A percentile compares a stretch with the other conserved stretches of the same genome.
These are phyloP conservation scores for Dryobates pubescens DNA, from an alignment of 2,797 vertebrate genomes.

Conservation along the genomic window DNA sequence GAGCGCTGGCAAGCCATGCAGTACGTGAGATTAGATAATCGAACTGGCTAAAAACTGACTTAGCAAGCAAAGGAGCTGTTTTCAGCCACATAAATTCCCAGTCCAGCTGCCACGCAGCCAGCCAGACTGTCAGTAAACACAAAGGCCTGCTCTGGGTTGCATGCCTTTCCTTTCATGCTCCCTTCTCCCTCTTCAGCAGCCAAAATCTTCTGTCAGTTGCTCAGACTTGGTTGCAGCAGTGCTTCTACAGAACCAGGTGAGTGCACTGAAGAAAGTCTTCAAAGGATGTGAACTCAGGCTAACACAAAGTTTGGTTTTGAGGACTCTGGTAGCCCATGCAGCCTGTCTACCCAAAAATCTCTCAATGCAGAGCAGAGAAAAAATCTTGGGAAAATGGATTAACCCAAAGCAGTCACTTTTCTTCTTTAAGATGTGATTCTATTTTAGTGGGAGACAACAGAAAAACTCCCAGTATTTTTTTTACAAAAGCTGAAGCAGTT, in stretches of 20 bases:
- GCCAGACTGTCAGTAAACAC: slow-evolving; percentile 18
- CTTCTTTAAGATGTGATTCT: not conserved
- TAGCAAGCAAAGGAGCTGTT: not conserved
- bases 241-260: not conserved
- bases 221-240: not conserved
- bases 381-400: not conserved
- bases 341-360: not conserved
- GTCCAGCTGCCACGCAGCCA: not conserved
- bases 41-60: not conserved
- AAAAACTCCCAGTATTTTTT: not conserved
- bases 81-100: not conserved
- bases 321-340: rapidly evolving
- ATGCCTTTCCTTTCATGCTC: not conserved
- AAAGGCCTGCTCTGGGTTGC: too few species aligned
- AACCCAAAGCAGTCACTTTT: not conserved
- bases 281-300: not conserved
- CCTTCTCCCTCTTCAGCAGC: not conserved
- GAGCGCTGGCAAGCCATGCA: not conserved
- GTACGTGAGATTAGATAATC: slow-evolving; percentile 20
- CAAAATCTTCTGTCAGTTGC: not conserved
- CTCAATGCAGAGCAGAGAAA: not conserved
- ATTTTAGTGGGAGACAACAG: not conserved
- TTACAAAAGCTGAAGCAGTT: not conserved
- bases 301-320: not conserved
- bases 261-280: not conserved